Evolutionary conservation across 2,888 invertebrate genomes (phyloP), one percentile per base, ranked within the genome.

Genomic region (Lepidocyrtinus sp.): DNA sequence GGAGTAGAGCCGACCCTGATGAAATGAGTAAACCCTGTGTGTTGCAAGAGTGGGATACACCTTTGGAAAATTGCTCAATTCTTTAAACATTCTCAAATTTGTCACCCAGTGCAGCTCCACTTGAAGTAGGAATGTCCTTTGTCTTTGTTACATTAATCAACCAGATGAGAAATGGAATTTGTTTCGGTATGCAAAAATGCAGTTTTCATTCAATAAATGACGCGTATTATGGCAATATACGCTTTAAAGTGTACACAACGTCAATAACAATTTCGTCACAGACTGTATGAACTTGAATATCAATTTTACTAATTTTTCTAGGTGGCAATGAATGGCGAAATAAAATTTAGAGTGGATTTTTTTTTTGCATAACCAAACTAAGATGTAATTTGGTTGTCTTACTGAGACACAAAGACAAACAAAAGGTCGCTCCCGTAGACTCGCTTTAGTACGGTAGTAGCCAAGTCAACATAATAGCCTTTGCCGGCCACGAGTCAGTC

Each of bases 351-450:
- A 50, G 15, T 17, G 50, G 12, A n/a, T n/a, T n/a, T n/a, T n/a
- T n/a, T n/a, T 50, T 50, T 50, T 50, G 50, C 50, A 50, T n/a
- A n/a, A n/a, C n/a, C n/a, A n/a, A n/a, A n/a, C n/a, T n/a, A n/a
- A 36, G 36, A 12, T 36, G 36, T 7, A 36, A 7, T 36, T 36
- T 36, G 36, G 50, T 50, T 50, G 50, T 50, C n/a, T n/a, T n/a
- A n/a, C n/a, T n/a, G n/a, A 50, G 50, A 50, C 50, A 50, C 50
- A 50, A 50, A 17, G 5, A 36, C 36, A 36, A 36, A 36, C 36
- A 50, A 50, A n/a, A 50, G 50, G 50, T 50, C 50, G 50, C 5
- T 36, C n/a, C n/a, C n/a, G n/a, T n/a, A n/a, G n/a, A n/a, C n/a
- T n/a, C n/a, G n/a, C n/a, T n/a, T n/a, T n/a, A n/a, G n/a, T n/a